Evolutionary conservation across 2,113 vertebrate genomes (phyloP).

Genomic region (Callionymus lyra): DNA sequence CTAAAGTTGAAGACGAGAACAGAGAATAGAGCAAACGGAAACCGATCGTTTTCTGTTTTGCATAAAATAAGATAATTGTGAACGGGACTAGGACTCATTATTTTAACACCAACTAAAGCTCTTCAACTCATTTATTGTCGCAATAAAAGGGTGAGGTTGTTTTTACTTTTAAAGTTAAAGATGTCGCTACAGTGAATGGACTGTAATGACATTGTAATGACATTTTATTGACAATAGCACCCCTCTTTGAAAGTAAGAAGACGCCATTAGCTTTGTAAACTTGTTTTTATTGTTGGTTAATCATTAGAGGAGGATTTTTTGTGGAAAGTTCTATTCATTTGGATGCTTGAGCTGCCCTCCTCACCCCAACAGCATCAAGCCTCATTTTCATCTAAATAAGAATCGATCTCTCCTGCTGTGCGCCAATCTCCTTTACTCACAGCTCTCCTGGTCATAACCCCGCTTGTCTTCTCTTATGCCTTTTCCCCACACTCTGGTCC

Average conservation of each 20-base stretch:
- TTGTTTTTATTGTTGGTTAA: conserved; percentile 35
- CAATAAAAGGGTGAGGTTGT: conserved; percentile 5
- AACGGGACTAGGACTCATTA: neutral
- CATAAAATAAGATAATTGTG: neutral
- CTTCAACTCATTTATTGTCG: conserved; percentile 3
- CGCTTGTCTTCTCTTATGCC: conserved; percentile 47
- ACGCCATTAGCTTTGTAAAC: conserved; percentile 30
- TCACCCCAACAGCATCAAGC: conserved; percentile 65
- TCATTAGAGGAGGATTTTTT: conserved; percentile 46
- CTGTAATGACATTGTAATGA: conserved; percentile 17
- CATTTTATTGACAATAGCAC: conserved; percentile 13
- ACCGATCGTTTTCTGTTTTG: neutral
- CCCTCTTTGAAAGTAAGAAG: conserved; percentile 25
- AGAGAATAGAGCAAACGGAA: conserved; percentile 40
- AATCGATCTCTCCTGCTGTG: conserved; percentile 70
- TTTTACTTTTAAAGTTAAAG: conserved; percentile 12
- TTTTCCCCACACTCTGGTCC: conserved; percentile 35
- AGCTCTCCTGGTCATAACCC: conserved; percentile 63
- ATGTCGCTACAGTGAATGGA: conserved; percentile 8
- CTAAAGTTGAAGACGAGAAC: conserved; percentile 61
- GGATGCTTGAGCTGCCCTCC: conserved; percentile 63
- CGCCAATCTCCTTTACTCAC: conserved; percentile 58
- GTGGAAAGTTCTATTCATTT: conserved; percentile 57
- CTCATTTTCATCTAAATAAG: conserved; percentile 81
- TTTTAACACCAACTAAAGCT: neutral